Conservation (phyloP, 2,888 invertebrate genomes). For the Coenonympha glycerion region DNA sequence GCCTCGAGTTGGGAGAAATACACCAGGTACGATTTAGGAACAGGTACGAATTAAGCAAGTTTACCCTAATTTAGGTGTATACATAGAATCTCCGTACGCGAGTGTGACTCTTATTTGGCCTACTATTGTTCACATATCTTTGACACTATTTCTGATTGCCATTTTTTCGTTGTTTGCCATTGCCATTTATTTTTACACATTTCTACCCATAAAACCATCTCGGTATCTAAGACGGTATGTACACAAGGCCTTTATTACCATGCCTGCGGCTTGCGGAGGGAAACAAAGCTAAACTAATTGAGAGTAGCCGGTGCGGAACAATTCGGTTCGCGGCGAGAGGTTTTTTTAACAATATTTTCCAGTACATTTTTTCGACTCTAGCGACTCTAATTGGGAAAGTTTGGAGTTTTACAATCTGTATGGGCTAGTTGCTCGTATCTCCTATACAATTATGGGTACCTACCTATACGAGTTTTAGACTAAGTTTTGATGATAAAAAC, state of each 20-base stretch:
- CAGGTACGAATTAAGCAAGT: too few species aligned
- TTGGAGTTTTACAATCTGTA: conserved; percentile 4
- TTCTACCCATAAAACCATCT: not conserved
- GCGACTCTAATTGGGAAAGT: conserved; percentile 7
- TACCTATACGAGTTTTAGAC: too few species aligned
- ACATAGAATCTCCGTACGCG: too few species aligned
- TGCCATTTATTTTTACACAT: not conserved
- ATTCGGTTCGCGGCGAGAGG: not conserved
- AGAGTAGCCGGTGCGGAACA: not conserved
- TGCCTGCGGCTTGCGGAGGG: not conserved
- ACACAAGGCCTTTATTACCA: not conserved
- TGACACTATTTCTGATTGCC: too few species aligned
- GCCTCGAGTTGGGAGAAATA: too few species aligned
- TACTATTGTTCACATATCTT: too few species aligned
- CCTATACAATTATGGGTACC: not conserved
- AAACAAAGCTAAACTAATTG: conserved; percentile 6
- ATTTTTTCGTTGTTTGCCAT: too few species aligned
- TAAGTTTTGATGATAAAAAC: too few species aligned
- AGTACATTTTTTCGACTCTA: not conserved
- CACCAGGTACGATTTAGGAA: too few species aligned
- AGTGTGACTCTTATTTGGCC: too few species aligned
- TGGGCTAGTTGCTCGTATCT: not conserved
- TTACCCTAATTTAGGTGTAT: too few species aligned
- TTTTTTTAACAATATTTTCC: not conserved
- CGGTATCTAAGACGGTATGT: not conserved